Evolutionary conservation across 2,797 vertebrate genomes (phyloP), one percentile per base, ranked within the genome.

Genomic region (Pampus argenteus): DNA sequence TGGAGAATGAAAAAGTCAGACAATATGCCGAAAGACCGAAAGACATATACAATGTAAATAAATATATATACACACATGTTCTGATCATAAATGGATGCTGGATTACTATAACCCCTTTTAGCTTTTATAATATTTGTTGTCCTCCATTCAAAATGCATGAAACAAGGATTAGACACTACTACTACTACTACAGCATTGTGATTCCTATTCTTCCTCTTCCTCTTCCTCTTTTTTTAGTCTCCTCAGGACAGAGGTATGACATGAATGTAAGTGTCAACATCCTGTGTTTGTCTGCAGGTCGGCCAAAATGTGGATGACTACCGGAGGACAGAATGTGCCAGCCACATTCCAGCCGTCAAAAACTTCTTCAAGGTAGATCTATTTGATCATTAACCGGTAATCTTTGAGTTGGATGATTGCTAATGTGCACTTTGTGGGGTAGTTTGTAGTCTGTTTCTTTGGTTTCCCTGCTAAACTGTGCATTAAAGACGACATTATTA

Each of bases 261-360:
- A 75, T 76, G 78, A 82, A 80, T 81, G 44, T 68, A 50, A 71
- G 57, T 77, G 69, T 86, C 63, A 60, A 31, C 73, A 82, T 91
- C 88, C 88, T 92, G 86, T 87, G 73, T 88, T 92, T 91, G 85
- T 86, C 23, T 14, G 25, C 88, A 95, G 95, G 86, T 95, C 22
- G 94, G 95, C n/a, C 88, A 91, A 74, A 82, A 89, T n/a, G 93
- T 95, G 67, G 94, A 93, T 38, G 92, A 95, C 44, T 82, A 45
- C 82, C 88, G 93, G 28, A 91, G 81, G 86, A 90, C 88, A 59
- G 94, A 95, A 84, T 95, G 94, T 87, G 90, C 88, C 82, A 85
- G 81, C 79, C 95, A 95, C 75, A 79, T 95, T 56, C 91, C 93
- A 36, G 92, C 91, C 51, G 86, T 95, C 89, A 95, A 87, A 79